A percentile compares a stretch with the other conserved stretches of the same genome.
phyloP scores from a whole-genome alignment of 2,113 vertebrate genomes.

The Syngnathus scovelli region DNA sequence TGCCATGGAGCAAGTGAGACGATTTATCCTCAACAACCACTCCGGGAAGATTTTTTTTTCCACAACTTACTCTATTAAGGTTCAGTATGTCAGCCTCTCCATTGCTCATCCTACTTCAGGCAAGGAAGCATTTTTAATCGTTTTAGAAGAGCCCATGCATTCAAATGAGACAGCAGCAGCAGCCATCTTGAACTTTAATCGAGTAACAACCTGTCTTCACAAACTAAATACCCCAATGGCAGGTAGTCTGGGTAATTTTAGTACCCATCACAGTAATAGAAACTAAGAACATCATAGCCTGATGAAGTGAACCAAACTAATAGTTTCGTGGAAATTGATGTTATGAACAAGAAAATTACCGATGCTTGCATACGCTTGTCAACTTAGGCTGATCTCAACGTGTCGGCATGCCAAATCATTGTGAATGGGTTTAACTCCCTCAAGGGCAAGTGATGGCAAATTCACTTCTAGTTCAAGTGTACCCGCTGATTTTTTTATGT shows the following conservation, averaged over 20 bases:
- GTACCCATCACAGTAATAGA: background rate
- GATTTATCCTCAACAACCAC: background rate
- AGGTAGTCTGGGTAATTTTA: background rate
- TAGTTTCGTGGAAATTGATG: background rate
- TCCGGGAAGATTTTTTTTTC: background rate
- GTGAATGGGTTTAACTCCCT: background rate
- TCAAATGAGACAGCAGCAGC: background rate
- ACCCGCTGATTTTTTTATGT: background rate
- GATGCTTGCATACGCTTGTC: background rate
- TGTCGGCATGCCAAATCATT: background rate
- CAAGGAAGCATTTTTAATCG: background rate
- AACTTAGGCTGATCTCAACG: background rate
- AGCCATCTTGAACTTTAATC: too few species aligned
- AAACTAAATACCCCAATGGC: background rate
- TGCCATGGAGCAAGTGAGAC: background rate
- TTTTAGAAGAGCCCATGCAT: background rate
- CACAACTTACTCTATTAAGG: background rate
- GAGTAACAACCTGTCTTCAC: too few species aligned
- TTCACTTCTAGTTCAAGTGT: background rate
- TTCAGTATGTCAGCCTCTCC: background rate
- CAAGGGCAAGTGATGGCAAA: constrained; percentile 2
- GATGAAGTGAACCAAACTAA: background rate
- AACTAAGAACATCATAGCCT: background rate
- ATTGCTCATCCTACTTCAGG: background rate
- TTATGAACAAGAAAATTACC: background rate